Evolutionary conservation across 2,888 invertebrate genomes (phyloP), one percentile per base, ranked within the genome.

Genomic region (Junonia oenone): DNA sequence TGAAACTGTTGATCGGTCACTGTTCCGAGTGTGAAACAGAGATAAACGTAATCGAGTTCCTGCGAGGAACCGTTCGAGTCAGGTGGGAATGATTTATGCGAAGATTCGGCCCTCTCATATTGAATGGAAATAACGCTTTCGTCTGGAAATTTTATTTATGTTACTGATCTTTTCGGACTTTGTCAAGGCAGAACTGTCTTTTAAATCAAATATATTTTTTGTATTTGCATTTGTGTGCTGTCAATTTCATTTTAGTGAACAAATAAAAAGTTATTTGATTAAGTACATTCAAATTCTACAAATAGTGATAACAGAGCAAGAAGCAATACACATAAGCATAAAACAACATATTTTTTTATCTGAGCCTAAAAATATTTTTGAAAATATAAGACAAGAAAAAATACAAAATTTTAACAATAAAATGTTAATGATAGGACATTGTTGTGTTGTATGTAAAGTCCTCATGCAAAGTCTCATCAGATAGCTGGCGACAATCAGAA

Each of bases 21-120:
- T 31, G 33, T 14, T 54, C 40, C 33, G 47, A 47, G 55, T 58
- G 58, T 55, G 52, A 58, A 57, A 54, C 45, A 49, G 51, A 60
- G 58, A 58, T 58, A 60, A 62, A 56, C 47, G 55, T 62, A 63
- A 62, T 63, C 58, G 58, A 62, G 56, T 61, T 56, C 57, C 19
- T 22, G 45, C 47, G 46, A 45, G 45, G 47, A 58, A 56, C 59
- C 57, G 55, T 55, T 58, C 51, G 56, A 55, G 51, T 55, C 55
- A 56, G 58, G 53, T 61, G 49, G 22, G 46, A 54, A 62, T 62
- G 61, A 63, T 63, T 62, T 61, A 59, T 55, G 55, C 51, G 43
- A 29, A 35, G 45, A 52, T 52, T 55, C 51, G 55, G 51, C 54
- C 47, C 50, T 49, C 49, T 51, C 55, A 55, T 60, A 60, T 46